Base-by-base conservation (phyloP, 2,113 vertebrate species). In the Corythornis cristatus region DNA sequence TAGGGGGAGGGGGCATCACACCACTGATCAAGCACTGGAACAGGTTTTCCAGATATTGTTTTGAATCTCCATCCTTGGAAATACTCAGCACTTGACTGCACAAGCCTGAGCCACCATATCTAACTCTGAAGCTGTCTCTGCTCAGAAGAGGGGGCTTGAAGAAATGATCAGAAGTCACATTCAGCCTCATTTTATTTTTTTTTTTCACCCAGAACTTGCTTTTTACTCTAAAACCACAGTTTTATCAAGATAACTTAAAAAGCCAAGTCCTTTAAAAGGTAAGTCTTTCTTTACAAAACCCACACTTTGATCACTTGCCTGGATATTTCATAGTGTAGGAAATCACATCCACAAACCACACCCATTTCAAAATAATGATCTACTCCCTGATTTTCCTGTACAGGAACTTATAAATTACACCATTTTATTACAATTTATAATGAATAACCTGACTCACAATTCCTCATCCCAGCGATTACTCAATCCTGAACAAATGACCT, bases 401-500 rank as follows among this genome's bases (percentile, higher is more conserved):
- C 54, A 79, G 71, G 81, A 94, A 87, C 40, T 64, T 57, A 6
- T 70, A 82, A 73, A 1, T 89, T 84, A 85, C 0, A 5, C 80
- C 45, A 76, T 82, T 95, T 86, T 76, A 70, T 29, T 87, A 43
- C 25, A 75, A 84, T 74, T 66, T 60, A 71, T 43, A 93, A 56
- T 57, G 53, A 75, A 89, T 56, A 90, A 86, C 37, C 42, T 95
- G 94, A 91, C 42, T 91, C 86, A 87, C 0, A 1, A 75, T 86
- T 64, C 31, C 70, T 93, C 83, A 67, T 62, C 60, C 83, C 60
- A 37, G 29, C 17, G 28, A 87, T 93, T 87, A 89, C 86, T 85
- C 84, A 93, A n/a, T 67, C 56, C 58, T 66, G 62, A 87, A 84
- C 22, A 87, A 90, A 79, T 40, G 19, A 92, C 66, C 67, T 89